These are phyloP conservation scores for Melanotaenia parkinsoni DNA, from an alignment of 2,797 vertebrate species.

Conservation along the genomic window DNA sequence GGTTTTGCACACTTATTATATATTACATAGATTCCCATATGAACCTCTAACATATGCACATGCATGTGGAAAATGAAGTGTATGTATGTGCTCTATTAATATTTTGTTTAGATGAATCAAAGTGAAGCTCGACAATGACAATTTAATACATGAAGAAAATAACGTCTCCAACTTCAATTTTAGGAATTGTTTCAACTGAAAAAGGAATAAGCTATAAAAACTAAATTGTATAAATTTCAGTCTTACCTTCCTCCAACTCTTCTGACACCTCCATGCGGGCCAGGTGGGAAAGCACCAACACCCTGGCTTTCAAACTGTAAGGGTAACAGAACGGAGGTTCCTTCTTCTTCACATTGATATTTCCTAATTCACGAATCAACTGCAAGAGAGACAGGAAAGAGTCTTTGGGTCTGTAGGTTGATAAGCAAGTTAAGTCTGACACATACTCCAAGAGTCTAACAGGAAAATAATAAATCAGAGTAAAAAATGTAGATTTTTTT, in stretches of 20 bases:
- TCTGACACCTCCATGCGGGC: conserved; percentile 96
- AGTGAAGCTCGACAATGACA: too few species aligned
- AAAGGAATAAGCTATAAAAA: background rate
- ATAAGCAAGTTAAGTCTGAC: background rate
- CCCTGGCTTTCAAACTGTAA: conserved; percentile 97
- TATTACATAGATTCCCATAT: too few species aligned
- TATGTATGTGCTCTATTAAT: too few species aligned
- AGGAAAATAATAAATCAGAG: too few species aligned
- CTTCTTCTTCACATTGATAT: conserved; percentile 99
- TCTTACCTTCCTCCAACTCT: conserved; percentile 92
- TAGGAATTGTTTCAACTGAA: too few species aligned
- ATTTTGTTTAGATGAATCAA: too few species aligned
- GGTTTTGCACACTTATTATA: too few species aligned
- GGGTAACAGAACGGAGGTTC: conserved; percentile 98
- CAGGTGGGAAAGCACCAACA: conserved; percentile 92
- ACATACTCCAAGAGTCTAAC: too few species aligned
- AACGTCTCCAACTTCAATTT: too few species aligned
- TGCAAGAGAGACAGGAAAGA: conserved; percentile 56
- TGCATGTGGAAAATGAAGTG: too few species aligned
- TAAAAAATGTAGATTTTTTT: background rate
- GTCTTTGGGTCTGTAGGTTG: background rate
- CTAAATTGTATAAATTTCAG: background rate
- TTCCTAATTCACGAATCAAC: conserved; percentile 97
- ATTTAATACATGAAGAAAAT: too few species aligned
- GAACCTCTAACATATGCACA: too few species aligned